Evolutionary conservation across 2,797 vertebrate genomes (phyloP).

Genomic region (Pseudotriccus pelzelni): DNA sequence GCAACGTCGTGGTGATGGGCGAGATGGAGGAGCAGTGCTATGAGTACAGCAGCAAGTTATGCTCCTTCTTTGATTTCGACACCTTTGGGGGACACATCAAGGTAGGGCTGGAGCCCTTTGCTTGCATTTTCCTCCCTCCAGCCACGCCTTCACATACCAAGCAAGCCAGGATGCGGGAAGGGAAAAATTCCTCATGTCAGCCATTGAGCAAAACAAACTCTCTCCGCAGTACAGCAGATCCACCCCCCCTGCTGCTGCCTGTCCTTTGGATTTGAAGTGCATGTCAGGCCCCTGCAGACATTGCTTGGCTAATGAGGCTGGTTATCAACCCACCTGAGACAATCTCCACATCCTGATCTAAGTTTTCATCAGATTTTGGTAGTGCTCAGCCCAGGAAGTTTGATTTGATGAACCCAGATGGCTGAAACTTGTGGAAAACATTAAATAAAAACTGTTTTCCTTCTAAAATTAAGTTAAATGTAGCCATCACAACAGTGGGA

Average conservation of each 20-base stretch:
- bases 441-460: background rate
- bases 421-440: background rate
- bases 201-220: background rate
- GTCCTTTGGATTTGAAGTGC: background rate
- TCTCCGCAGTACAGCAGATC: background rate
- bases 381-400: background rate
- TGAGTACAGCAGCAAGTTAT: conserved; percentile 83
- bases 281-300: background rate
- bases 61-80: conserved; percentile 93
- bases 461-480: background rate
- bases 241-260: background rate
- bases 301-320: background rate
- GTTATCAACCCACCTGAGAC: background rate
- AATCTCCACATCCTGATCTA: background rate
- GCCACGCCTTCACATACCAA: background rate
- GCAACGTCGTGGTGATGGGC: conserved; percentile 85
- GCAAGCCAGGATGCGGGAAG: background rate
- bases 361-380: background rate
- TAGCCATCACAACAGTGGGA: background rate
- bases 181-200: background rate
- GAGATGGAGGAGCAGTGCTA: conserved; percentile 87
- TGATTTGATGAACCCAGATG: background rate
- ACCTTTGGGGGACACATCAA: conserved; percentile 96
- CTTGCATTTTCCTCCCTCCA: background rate
- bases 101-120: conserved; percentile 72